Percentiles rank a stretch among this genome's conserved stretches.
Conservation (phyloP, 2,113 vertebrate genomes). For the Misgurnus mizolepis region DNA sequence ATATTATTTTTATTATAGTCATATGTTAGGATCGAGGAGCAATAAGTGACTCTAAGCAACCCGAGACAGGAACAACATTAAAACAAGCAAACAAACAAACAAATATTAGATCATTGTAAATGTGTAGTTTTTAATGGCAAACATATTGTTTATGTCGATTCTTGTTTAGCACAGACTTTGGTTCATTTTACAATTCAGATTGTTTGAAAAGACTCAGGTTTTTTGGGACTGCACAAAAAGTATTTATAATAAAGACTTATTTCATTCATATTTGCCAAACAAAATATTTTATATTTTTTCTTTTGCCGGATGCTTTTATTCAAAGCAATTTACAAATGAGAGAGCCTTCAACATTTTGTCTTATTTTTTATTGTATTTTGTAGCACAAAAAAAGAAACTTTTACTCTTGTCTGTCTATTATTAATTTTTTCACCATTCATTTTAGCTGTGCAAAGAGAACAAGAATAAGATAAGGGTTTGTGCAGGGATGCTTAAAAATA, state of each 20-base stretch:
- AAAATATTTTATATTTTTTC: background rate
- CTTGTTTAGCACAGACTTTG: background rate
- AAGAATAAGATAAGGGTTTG: background rate
- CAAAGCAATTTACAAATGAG: too few relatives aligned
- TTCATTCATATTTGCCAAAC: background rate
- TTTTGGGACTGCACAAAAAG: background rate
- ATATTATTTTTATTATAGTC: background rate
- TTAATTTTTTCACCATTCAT: background rate
- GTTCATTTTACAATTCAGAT: background rate
- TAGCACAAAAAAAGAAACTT: background rate
- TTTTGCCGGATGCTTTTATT: background rate
- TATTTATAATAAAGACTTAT: background rate
- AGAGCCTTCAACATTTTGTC: too few relatives aligned
- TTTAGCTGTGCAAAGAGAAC: background rate
- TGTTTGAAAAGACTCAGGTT: background rate
- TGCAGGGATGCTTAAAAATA: conserved; percentile 2
- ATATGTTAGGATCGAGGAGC: background rate
- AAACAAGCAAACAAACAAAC: background rate
- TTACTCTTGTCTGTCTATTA: background rate
- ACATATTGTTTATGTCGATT: background rate
- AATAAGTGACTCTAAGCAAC: background rate
- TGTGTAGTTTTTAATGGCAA: background rate
- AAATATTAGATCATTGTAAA: background rate
- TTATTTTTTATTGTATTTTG: too few relatives aligned
- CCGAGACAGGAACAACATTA: background rate